These are phyloP conservation scores for Darevskia mixta DNA, from an alignment of 2,797 vertebrate species.

Conservation along the genomic window DNA sequence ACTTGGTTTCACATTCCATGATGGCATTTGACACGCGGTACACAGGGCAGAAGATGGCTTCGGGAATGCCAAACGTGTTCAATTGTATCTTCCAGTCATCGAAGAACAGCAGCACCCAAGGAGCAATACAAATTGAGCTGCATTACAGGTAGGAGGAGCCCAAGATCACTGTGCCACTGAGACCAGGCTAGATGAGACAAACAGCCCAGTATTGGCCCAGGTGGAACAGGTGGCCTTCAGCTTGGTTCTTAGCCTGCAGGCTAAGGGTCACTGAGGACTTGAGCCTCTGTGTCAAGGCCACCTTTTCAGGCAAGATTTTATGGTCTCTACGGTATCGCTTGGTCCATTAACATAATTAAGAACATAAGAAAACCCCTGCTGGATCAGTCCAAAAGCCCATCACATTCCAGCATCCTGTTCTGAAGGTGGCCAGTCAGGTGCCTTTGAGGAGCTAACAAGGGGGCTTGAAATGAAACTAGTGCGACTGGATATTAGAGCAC, in stretches of 20 bases:
- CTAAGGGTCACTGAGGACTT: not conserved
- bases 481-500: too few species aligned
- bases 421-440: too few species aligned
- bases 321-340: not conserved
- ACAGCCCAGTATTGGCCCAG: not conserved
- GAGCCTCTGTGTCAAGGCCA: not conserved
- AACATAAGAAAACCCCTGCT: too few species aligned
- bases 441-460: not conserved
- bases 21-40: slow-evolving; percentile 94
- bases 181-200: not conserved
- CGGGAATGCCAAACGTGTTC: slow-evolving; percentile 85
- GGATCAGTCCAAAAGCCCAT: too few species aligned
- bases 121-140: slow-evolving; percentile 93
- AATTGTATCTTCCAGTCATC: slow-evolving; percentile 94
- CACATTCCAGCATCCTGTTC: too few species aligned
- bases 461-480: not conserved
- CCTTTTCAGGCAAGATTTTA: not conserved
- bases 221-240: not conserved
- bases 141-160: slow-evolving; percentile 88
- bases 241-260: not conserved
- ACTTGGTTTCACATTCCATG: slow-evolving; percentile 96
- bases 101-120: slow-evolving; percentile 86
- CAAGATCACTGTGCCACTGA: accelerated
- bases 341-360: too few species aligned
- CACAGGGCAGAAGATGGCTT: slow-evolving; percentile 64